Percentiles rank a stretch among this genome's conserved stretches.
Evolutionary conservation across 2,797 vertebrate genomes (phyloP).

Genomic region (Sebastes glaucus): DNA sequence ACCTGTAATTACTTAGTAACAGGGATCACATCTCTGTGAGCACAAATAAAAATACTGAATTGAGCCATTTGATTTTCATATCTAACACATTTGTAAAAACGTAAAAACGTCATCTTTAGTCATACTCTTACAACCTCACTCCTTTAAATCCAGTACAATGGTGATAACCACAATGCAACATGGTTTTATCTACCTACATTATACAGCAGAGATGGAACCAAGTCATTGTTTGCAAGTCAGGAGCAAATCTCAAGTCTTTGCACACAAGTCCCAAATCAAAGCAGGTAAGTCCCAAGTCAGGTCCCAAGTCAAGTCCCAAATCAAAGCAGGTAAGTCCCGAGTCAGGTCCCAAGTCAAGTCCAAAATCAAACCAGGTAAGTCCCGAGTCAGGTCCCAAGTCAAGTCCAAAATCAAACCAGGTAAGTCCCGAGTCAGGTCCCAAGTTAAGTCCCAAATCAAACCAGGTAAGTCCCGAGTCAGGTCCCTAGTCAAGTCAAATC

Average conservation of each 20-base stretch:
- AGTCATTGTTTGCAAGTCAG: no score
- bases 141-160: neutral
- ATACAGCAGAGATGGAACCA: no score
- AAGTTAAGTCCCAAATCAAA: fast-evolving
- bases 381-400: fast-evolving
- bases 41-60: neutral
- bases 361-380: no score
- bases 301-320: fast-evolving
- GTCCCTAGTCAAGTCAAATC: fast-evolving
- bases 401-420: fast-evolving
- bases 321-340: no score
- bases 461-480: fast-evolving
- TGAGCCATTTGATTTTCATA: neutral
- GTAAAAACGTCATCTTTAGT: neutral
- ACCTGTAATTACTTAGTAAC: neutral
- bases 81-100: neutral
- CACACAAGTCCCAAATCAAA: no score
- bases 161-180: neutral
- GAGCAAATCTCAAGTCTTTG: no score
- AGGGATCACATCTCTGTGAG: neutral
- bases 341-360: no score
- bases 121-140: no score
- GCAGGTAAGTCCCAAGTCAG: no score
- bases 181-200: neutral
- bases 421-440: fast-evolving